These are phyloP conservation scores for Bufo gargarizans DNA, from an alignment of 2,113 vertebrate species.

Conservation along the genomic window DNA sequence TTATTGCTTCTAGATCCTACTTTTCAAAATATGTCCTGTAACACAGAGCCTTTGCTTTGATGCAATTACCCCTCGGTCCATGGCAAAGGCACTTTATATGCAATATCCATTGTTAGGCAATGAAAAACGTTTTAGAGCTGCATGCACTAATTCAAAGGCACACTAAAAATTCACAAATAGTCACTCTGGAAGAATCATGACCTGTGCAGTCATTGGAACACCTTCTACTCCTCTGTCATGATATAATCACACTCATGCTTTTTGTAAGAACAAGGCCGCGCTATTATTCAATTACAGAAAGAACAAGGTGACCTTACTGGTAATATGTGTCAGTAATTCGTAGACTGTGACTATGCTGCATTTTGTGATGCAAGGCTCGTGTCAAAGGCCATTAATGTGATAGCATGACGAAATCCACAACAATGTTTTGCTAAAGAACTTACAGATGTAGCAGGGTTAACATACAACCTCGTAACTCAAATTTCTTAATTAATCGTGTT, in stretches of 20 bases:
- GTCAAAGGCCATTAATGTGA: slow-evolving; percentile 10
- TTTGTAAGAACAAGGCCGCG: slow-evolving; percentile 27
- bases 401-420: neutral
- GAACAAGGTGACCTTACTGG: slow-evolving; percentile 41
- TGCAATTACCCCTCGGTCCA: neutral
- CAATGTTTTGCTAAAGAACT: neutral
- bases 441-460: no score
- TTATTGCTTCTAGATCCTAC: slow-evolving; percentile 7
- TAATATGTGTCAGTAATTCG: slow-evolving; percentile 19
- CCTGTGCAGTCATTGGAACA: slow-evolving; percentile 30
- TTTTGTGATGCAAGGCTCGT: neutral
- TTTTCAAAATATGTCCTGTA: slow-evolving; percentile 3
- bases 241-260: slow-evolving; percentile 12
- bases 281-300: slow-evolving; percentile 27
- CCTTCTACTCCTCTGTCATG: slow-evolving; percentile 5
- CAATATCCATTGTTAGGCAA: neutral
- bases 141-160: neutral
- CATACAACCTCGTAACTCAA: no score
- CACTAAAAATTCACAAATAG: slow-evolving; percentile 7
- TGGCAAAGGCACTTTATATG: slow-evolving; percentile 7
- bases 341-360: neutral
- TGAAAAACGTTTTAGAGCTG: neutral
- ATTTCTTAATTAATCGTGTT: no score
- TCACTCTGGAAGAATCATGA: slow-evolving; percentile 15
- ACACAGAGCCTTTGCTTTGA: neutral